Conservation (phyloP, 2,888 invertebrate species). For the Melinaea marsaeus region DNA sequence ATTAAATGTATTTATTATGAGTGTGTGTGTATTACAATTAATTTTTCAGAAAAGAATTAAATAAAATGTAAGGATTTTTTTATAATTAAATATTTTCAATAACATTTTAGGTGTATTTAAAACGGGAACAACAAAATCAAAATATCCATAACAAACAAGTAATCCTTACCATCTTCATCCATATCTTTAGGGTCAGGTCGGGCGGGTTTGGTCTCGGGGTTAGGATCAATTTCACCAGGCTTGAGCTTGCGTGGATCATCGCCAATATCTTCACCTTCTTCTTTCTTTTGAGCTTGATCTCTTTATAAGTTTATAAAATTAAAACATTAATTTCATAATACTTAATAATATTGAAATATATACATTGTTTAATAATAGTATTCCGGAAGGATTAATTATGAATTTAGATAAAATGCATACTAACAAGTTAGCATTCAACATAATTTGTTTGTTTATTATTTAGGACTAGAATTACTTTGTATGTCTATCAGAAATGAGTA, state of each 20-base stretch:
- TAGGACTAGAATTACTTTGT: background rate
- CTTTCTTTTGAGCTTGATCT: constrained; percentile 98
- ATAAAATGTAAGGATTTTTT: no score
- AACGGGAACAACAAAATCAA: background rate
- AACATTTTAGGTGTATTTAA: background rate
- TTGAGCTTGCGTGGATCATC: constrained; percentile 98
- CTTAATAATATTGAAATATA: no score
- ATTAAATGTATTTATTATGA: no score
- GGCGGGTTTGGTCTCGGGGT: constrained; percentile 99
- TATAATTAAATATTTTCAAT: no score
- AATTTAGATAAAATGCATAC: no score
- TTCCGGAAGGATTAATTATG: no score
- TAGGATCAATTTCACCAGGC: constrained; percentile 99
- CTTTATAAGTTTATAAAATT: constrained; percentile 61
- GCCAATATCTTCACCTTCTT: constrained; percentile 93
- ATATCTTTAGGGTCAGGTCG: constrained; percentile 99
- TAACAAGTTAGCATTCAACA: no score
- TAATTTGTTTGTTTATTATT: background rate
- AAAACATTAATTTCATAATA: no score
- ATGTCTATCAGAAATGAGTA: background rate
- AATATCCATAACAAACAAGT: background rate
- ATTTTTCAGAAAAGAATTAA: no score
- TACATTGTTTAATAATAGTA: no score
- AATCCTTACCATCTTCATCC: constrained; percentile 95
- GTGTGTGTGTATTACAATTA: no score